Percentiles rank a stretch among this genome's conserved stretches.
phyloP scores from a whole-genome alignment of 2,113 vertebrate species.

The Gnathochromis pfefferi region DNA sequence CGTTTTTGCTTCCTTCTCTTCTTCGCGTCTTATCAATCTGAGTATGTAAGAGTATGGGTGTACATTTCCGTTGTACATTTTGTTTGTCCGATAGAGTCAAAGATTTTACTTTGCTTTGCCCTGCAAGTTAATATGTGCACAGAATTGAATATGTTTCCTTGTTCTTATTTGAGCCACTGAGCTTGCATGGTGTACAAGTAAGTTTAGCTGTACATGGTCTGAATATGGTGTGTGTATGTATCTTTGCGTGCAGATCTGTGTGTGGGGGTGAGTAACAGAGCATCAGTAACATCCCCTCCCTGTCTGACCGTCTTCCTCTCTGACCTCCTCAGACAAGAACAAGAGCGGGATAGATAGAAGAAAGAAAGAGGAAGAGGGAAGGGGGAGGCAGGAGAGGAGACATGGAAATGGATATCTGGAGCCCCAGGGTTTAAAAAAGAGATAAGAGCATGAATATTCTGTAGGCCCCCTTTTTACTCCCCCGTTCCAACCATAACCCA shows the following conservation, averaged over 20 bases:
- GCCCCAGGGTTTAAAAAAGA: constrained; percentile 61
- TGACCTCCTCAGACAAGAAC: constrained; percentile 52
- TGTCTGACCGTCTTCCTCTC: constrained; percentile 57
- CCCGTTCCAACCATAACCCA: constrained; percentile 14
- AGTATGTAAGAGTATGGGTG: background rate
- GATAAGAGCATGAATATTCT: constrained; percentile 68
- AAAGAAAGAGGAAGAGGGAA: constrained; percentile 21
- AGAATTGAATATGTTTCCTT: background rate
- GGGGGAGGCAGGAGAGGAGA: constrained; percentile 42
- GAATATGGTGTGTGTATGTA: background rate
- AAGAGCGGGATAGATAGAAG: constrained; percentile 50
- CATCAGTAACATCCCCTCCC: constrained; percentile 70
- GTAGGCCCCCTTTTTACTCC: constrained; percentile 27
- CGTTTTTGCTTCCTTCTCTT: constrained; percentile 7
- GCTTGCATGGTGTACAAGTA: background rate
- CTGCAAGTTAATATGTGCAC: background rate
- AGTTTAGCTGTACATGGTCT: background rate
- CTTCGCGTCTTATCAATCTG: constrained; percentile 59
- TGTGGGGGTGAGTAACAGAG: constrained; percentile 44
- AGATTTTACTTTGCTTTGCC: background rate
- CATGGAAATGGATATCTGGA: constrained; percentile 55
- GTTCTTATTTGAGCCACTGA: background rate
- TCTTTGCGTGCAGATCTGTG: background rate
- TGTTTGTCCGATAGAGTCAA: background rate
- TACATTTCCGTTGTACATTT: background rate